Conservation (phyloP, 1,140 invertebrate species). For the Globodera rostochiensis region DNA sequence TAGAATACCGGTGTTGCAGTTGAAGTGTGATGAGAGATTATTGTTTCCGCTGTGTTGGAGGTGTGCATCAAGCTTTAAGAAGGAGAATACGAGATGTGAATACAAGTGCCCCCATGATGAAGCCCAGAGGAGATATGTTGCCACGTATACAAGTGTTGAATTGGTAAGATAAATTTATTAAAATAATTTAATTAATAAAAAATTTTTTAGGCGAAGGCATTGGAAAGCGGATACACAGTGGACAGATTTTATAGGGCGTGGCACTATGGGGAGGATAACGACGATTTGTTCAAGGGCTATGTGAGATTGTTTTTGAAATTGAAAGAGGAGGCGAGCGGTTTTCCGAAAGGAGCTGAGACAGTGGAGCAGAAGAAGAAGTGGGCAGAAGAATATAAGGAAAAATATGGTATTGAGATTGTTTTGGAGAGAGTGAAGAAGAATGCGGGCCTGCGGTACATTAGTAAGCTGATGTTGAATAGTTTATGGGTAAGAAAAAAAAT, state of each 20-base stretch:
- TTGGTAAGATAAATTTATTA: too few species aligned
- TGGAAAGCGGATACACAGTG: too few species aligned
- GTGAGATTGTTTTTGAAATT: too few species aligned
- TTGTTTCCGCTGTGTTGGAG: not conserved
- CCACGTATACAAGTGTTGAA: not conserved
- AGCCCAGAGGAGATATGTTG: not conserved
- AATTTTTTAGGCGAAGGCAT: too few species aligned
- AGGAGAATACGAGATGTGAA: too few species aligned
- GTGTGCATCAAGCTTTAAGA: too few species aligned
- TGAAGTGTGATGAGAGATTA: constrained; percentile 6
- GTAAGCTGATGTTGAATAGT: not conserved
- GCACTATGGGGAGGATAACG: too few species aligned
- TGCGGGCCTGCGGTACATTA: not conserved
- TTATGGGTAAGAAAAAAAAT: not conserved
- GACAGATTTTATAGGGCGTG: too few species aligned
- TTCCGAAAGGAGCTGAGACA: not conserved
- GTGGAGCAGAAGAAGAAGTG: not conserved
- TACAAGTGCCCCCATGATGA: not conserved
- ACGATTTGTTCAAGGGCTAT: too few species aligned
- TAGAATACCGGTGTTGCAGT: not conserved
- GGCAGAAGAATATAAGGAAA: too few species aligned
- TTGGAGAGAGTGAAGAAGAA: not conserved
- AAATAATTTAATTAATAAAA: too few species aligned
- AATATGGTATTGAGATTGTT: too few species aligned
- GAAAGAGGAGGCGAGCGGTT: not conserved